Evolutionary conservation across 2,888 invertebrate genomes (phyloP).

Genomic region (Euproctis similis): DNA sequence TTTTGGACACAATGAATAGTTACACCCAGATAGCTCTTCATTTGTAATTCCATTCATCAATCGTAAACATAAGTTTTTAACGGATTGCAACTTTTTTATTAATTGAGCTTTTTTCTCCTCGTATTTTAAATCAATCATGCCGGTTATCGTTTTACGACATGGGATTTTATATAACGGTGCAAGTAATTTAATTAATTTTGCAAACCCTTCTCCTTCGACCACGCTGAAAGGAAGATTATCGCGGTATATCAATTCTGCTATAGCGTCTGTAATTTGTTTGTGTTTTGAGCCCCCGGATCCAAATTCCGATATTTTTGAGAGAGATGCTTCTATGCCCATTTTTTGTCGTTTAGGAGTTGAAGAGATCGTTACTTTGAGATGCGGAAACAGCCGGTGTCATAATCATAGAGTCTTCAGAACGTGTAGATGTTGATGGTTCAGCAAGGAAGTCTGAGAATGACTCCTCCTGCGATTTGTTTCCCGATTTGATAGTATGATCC

Average conservation of each 20-base stretch:
- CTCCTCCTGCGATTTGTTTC: slow-evolving; percentile 5
- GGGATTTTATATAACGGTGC: no score
- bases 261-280: slow-evolving; percentile 12
- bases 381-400: slow-evolving; percentile 13
- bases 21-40: slow-evolving; percentile 22
- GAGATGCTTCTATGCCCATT: no score
- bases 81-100: slow-evolving; percentile 3
- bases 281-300: slow-evolving; percentile 11
- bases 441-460: slow-evolving; percentile 7
- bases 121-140: no score
- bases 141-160: no score
- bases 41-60: slow-evolving; percentile 23
- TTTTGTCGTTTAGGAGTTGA: no score
- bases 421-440: slow-evolving; percentile 11
- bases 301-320: slow-evolving; percentile 15
- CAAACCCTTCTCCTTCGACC: slow-evolving; percentile 6
- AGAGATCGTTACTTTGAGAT: slow-evolving; percentile 13
- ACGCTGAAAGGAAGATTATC: slow-evolving; percentile 4
- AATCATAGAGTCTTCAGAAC: no score
- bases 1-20: slow-evolving; percentile 21
- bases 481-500: slow-evolving; percentile 9
- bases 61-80: slow-evolving; percentile 20
- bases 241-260: slow-evolving; percentile 6
- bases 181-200: no score
- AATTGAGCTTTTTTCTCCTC: no score